A percentile compares a stretch with the other conserved stretches of the same genome.
Evolutionary conservation across 2,113 vertebrate genomes (phyloP).

Genomic region (Syngnathus scovelli): DNA sequence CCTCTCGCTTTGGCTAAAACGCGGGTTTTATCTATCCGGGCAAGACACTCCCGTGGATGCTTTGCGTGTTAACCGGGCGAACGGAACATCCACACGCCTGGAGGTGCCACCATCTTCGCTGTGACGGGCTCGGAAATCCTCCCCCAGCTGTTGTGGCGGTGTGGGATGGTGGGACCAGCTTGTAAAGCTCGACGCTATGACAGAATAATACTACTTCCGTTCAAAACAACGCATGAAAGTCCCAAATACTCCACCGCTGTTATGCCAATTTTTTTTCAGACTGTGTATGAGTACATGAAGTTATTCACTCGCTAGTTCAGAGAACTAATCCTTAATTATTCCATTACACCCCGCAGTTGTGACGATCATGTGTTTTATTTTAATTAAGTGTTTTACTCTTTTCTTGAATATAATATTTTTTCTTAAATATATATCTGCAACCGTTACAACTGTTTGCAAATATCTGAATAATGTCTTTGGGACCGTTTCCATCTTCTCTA

Average conservation of each 20-base stretch:
- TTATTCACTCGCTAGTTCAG: not conserved
- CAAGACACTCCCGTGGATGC: not conserved
- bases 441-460: too few species aligned
- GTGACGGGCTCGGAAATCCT: conserved; percentile 57
- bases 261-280: too few species aligned
- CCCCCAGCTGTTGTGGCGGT: conserved; percentile 60
- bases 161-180: conserved; percentile 25
- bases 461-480: too few species aligned
- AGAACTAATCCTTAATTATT: not conserved
- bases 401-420: too few species aligned
- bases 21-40: not conserved
- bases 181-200: conserved; percentile 26
- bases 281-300: too few species aligned
- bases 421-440: too few species aligned
- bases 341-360: too few species aligned
- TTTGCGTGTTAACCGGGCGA: conserved; percentile 30
- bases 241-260: too few species aligned
- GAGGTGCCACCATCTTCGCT: conserved; percentile 57
- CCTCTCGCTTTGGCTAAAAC: conserved; percentile 15
- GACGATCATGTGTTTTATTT: too few species aligned
- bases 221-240: not conserved
- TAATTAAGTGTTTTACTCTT: too few species aligned
- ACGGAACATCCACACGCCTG: conserved; percentile 13
- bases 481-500: too few species aligned
- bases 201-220: conserved; percentile 35